phyloP scores from a whole-genome alignment of 1,140 invertebrate genomes.

The Sesamia nonagrioides region DNA sequence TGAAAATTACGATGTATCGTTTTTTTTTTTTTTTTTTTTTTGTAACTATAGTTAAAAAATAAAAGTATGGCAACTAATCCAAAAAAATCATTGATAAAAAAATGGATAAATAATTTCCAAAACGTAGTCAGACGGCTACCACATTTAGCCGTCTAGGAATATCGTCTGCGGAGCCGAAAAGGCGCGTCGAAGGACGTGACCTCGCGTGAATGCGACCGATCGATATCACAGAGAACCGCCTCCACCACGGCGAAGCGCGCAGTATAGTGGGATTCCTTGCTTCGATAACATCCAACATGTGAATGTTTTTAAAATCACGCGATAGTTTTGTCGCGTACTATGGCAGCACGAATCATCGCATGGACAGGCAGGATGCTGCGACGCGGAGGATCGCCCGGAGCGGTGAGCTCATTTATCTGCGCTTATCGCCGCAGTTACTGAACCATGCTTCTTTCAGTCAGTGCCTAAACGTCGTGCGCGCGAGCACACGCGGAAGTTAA shows the following conservation, averaged over 20 bases:
- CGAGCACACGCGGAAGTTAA: conserved; percentile 84
- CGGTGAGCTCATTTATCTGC: conserved; percentile 84
- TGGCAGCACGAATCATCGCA: conserved; percentile 74
- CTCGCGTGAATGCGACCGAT: conserved; percentile 78
- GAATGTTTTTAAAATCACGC: conserved; percentile 53
- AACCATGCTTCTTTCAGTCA: conserved; percentile 78
- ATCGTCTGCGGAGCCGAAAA: conserved; percentile 68
- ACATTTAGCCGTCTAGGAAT: conserved; percentile 35
- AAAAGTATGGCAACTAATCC: too few species aligned
- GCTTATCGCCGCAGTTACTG: conserved; percentile 77
- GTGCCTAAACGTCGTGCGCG: conserved; percentile 82
- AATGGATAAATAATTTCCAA: neutral
- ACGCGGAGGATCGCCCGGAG: conserved; percentile 81
- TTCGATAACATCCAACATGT: conserved; percentile 67
- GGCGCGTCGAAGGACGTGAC: conserved; percentile 86
- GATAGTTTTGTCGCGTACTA: conserved; percentile 53
- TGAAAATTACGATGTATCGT: too few species aligned
- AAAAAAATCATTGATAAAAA: neutral
- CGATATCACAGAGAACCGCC: conserved; percentile 76
- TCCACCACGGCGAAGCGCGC: conserved; percentile 65
- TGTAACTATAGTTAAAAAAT: too few species aligned
- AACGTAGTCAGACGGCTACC: neutral
- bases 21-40: too few species aligned
- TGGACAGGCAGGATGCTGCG: conserved; percentile 80
- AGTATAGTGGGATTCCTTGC: conserved; percentile 75